Conservation (phyloP, 2,113 vertebrate genomes). For the Gulo gulo region DNA sequence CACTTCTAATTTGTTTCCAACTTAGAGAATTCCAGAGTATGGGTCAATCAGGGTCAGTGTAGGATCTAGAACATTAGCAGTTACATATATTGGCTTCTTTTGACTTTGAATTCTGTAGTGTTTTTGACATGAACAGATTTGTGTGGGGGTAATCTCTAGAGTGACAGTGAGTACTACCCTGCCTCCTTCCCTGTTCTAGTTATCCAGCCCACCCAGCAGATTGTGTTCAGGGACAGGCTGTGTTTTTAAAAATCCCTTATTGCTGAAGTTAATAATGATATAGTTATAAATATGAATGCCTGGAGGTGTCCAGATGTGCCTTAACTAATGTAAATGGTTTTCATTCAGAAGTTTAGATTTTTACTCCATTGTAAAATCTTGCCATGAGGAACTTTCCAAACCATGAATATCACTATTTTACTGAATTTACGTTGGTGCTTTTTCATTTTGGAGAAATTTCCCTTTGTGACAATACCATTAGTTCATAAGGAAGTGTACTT, state of each 20-base stretch:
- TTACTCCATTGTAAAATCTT: constrained; percentile 42
- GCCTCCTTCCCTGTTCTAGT: constrained; percentile 5
- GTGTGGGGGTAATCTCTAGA: constrained; percentile 46
- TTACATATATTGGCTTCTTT: neutral
- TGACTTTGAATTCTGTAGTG: neutral
- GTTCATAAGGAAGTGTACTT: neutral
- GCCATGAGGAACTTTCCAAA: constrained; percentile 6
- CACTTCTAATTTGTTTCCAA: constrained; percentile 14
- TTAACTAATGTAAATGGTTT: constrained; percentile 58
- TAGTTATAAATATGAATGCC: constrained; percentile 30
- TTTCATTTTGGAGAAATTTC: constrained; percentile 59
- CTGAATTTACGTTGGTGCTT: constrained; percentile 55
- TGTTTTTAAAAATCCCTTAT: constrained; percentile 44
- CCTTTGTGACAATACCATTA: constrained; percentile 32
- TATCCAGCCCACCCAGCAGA: constrained; percentile 49
- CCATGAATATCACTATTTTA: constrained; percentile 12
- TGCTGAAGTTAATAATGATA: constrained; percentile 35
- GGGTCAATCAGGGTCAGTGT: neutral
- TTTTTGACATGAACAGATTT: constrained; percentile 36
- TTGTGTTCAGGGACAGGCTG: constrained; percentile 37
- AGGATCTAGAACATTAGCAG: neutral
- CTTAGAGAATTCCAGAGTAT: neutral
- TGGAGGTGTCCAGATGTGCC: constrained; percentile 69
- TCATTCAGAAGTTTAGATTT: constrained; percentile 58
- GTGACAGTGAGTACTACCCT: neutral